These are phyloP conservation scores for Notolepis coatsorum DNA, from an alignment of 2,797 vertebrate species.

Conservation along the genomic window DNA sequence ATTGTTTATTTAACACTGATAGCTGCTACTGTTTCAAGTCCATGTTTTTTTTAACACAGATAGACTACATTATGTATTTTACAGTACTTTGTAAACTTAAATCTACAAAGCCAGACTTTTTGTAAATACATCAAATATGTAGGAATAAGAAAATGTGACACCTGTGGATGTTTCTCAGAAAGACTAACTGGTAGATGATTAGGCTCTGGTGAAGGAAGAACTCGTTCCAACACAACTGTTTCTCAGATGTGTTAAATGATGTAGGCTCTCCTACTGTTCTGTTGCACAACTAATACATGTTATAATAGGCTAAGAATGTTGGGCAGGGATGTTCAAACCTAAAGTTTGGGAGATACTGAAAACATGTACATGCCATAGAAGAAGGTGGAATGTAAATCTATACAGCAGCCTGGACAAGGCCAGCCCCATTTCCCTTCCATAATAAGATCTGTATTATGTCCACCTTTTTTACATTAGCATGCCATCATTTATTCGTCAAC, in stretches of 20 bases:
- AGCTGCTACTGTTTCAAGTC: slow-evolving; percentile 53
- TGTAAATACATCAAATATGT: slow-evolving; percentile 52
- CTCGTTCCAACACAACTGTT: slow-evolving; percentile 52
- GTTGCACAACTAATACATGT: slow-evolving; percentile 18
- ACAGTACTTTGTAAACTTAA: slow-evolving; percentile 26
- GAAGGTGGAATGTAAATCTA: slow-evolving; percentile 54
- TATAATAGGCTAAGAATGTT: neutral
- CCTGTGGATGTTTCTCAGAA: slow-evolving; percentile 34
- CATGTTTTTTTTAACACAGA: slow-evolving; percentile 62
- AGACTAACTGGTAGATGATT: slow-evolving; percentile 23
- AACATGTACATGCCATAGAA: slow-evolving; percentile 63
- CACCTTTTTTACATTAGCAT: slow-evolving; percentile 67
- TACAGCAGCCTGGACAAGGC: slow-evolving; percentile 52
- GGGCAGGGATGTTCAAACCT: slow-evolving; percentile 29
- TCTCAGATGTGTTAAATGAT: slow-evolving; percentile 22
- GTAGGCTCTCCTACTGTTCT: neutral
- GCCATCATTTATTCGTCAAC: slow-evolving; percentile 65
- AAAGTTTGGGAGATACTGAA: slow-evolving; percentile 27
- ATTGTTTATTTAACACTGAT: slow-evolving; percentile 49
- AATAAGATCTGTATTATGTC: slow-evolving; percentile 38
- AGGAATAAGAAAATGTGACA: slow-evolving; percentile 37
- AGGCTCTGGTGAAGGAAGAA: slow-evolving; percentile 26
- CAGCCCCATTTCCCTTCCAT: slow-evolving; percentile 20
- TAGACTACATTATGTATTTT: slow-evolving; percentile 57
- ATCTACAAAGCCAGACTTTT: slow-evolving; percentile 34